Conservation (phyloP, 2,888 invertebrate species). For the Phlogophora meticulosa region DNA sequence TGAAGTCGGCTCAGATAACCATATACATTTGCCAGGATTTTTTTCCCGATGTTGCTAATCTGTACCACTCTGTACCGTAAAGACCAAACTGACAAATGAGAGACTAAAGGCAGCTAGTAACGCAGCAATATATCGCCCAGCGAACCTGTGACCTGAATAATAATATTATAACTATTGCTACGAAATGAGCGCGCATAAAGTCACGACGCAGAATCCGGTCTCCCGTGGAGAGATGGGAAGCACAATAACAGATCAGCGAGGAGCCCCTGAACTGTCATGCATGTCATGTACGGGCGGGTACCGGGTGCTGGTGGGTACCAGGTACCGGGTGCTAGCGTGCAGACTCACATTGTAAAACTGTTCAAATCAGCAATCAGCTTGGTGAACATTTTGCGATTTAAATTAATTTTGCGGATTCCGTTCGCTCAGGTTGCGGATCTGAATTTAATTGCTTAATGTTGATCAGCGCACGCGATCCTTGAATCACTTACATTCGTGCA, state of each 20-base stretch:
- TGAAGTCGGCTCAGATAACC: background rate
- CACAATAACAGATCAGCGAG: too few relatives aligned
- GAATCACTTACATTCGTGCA: slow-evolving; percentile 14
- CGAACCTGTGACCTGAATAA: background rate
- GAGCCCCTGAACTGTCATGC: background rate
- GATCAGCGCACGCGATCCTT: slow-evolving; percentile 24
- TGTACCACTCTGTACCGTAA: background rate
- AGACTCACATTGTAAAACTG: background rate
- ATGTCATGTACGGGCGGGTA: background rate
- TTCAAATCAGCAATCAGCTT: background rate
- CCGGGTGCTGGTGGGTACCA: too few relatives aligned
- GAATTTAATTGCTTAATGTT: slow-evolving; percentile 6
- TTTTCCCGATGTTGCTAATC: too few relatives aligned
- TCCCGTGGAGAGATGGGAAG: background rate
- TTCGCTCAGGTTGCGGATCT: background rate
- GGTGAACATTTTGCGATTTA: background rate
- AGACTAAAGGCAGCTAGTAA: background rate
- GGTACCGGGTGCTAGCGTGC: background rate
- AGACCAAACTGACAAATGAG: background rate
- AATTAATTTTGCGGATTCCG: background rate
- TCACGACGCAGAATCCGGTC: too few relatives aligned
- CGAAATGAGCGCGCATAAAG: too few relatives aligned
- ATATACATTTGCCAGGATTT: too few relatives aligned
- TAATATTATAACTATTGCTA: background rate
- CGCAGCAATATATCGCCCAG: background rate